Conservation (phyloP, 1,140 invertebrate genomes). For the Bombus fervidus region DNA sequence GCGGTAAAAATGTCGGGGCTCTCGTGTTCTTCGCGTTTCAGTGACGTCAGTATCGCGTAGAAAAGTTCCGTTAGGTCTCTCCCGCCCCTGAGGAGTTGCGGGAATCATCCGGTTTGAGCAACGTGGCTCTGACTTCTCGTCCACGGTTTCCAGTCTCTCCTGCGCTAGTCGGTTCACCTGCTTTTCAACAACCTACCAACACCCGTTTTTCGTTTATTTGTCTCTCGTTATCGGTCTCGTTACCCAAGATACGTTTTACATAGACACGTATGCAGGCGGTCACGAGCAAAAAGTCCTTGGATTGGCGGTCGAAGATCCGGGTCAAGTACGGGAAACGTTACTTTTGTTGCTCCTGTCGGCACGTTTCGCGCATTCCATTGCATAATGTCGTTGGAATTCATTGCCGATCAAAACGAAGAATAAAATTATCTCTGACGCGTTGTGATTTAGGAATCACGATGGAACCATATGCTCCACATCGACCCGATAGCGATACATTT, state of each 20-base stretch:
- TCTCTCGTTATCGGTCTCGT: slow-evolving; percentile 24
- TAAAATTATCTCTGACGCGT: not conserved
- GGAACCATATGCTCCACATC: not conserved
- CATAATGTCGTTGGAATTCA: not conserved
- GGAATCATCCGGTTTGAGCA: slow-evolving; percentile 62
- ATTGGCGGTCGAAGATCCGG: slow-evolving; percentile 17
- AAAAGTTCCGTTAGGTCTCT: slow-evolving; percentile 63
- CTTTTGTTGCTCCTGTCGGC: slow-evolving; percentile 40
- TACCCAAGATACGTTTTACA: not conserved
- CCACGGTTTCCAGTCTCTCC: too few species aligned
- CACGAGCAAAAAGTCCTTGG: slow-evolving; percentile 10
- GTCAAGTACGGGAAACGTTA: slow-evolving; percentile 43
- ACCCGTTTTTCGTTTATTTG: slow-evolving; percentile 22
- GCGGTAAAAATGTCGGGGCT: slow-evolving; percentile 7
- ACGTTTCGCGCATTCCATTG: slow-evolving; percentile 26
- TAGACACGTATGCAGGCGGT: not conserved
- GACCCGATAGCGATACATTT: not conserved
- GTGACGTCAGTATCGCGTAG: slow-evolving; percentile 62
- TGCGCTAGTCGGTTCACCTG: slow-evolving; percentile 14
- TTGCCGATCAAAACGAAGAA: not conserved
- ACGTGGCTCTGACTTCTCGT: slow-evolving; percentile 14
- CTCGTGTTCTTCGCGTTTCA: slow-evolving; percentile 29
- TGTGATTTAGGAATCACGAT: not conserved
- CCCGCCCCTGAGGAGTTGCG: slow-evolving; percentile 43
- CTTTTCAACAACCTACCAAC: slow-evolving; percentile 51